phyloP scores from a whole-genome alignment of 2,113 vertebrate species.

The Pteropus alecto region DNA sequence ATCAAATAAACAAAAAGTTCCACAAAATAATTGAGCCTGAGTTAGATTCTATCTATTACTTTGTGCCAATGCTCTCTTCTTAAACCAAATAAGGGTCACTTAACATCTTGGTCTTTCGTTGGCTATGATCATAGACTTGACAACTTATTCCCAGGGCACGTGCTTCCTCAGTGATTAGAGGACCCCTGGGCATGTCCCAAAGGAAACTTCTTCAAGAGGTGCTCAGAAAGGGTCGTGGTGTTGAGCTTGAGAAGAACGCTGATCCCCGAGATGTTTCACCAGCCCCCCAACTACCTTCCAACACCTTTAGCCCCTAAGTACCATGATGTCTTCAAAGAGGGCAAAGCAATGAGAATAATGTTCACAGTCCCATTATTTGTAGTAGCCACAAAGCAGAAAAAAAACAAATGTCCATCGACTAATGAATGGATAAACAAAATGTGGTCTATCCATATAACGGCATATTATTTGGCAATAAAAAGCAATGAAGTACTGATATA shows the following conservation, averaged over 20 bases:
- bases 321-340: background rate
- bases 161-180: background rate
- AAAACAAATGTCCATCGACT: background rate
- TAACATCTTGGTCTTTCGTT: background rate
- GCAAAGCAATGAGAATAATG: background rate
- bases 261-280: no score
- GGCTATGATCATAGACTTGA: background rate
- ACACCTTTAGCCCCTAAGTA: background rate
- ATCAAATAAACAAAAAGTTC: constrained; percentile 37
- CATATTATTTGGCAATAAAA: background rate
- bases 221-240: background rate
- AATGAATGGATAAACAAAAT: background rate
- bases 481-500: background rate
- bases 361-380: background rate
- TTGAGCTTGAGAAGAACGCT: background rate
- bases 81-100: background rate
- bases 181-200: background rate
- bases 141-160: background rate
- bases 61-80: background rate
- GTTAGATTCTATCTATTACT: background rate
- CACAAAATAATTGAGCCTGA: constrained; percentile 23
- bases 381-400: background rate
- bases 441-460: rapidly evolving
- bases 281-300: background rate
- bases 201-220: background rate